A percentile compares a stretch with the other conserved stretches of the same genome.
Evolutionary conservation across 1,140 invertebrate species (phyloP).

Genomic region (Achatina immaculata): DNA sequence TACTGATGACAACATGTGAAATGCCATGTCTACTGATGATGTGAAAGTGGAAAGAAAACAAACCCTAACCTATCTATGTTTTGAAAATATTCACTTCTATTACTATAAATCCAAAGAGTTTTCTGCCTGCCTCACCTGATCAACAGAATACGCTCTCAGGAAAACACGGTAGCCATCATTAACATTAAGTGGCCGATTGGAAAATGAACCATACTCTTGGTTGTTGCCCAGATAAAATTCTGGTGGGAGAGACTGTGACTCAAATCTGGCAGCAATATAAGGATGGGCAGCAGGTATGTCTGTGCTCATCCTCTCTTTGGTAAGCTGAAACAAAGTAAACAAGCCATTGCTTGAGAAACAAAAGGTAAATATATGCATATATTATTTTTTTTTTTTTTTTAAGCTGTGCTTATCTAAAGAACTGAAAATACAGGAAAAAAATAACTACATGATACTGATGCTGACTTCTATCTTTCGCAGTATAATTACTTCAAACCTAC

Average conservation of each 20-base stretch:
- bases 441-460: too few relatives aligned
- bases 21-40: too few relatives aligned
- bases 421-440: too few relatives aligned
- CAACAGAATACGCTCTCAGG: conserved; percentile 63
- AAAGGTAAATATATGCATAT: neutral
- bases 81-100: too few relatives aligned
- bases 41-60: too few relatives aligned
- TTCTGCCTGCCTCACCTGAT: conserved; percentile 58
- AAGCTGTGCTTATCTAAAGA: too few relatives aligned
- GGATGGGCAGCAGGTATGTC: conserved; percentile 48
- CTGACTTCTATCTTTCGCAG: too few relatives aligned
- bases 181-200: conserved; percentile 55
- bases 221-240: conserved; percentile 60
- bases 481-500: too few relatives aligned
- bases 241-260: conserved; percentile 54
- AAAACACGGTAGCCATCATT: conserved; percentile 59
- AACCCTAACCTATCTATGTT: too few relatives aligned
- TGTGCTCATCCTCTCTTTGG: conserved; percentile 40
- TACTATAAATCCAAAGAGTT: too few relatives aligned
- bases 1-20: too few relatives aligned
- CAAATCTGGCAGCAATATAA: conserved; percentile 65
- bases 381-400: too few relatives aligned
- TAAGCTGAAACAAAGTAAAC: conserved; percentile 50
- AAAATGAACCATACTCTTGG: conserved; percentile 57
- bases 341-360: neutral